Conservation (phyloP, 2,113 vertebrate species). For the Actinemys pallida region DNA sequence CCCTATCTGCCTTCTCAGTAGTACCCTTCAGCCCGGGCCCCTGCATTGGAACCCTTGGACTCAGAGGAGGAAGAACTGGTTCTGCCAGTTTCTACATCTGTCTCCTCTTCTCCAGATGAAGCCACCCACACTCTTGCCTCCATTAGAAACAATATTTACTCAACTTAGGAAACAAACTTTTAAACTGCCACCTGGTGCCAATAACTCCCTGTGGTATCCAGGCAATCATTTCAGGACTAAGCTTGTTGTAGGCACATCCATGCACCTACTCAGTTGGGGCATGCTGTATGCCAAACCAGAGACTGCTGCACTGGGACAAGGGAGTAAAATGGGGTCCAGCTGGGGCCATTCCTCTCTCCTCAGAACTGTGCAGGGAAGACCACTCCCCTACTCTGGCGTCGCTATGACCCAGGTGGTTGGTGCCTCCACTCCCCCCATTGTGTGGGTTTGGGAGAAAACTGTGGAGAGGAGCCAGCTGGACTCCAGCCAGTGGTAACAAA, state of each 20-base stretch:
- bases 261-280: not conserved
- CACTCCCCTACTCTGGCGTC: not conserved
- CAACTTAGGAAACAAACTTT: not conserved
- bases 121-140: too few relatives aligned
- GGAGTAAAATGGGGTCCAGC: not conserved
- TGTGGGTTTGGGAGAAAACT: not conserved
- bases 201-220: accelerated
- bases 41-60: too few relatives aligned
- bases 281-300: not conserved
- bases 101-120: too few relatives aligned
- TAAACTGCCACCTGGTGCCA: not conserved
- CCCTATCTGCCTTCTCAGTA: too few relatives aligned
- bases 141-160: slow-evolving; percentile 29
- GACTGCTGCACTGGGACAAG: not conserved
- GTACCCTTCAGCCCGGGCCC: too few relatives aligned
- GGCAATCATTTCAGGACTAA: accelerated
- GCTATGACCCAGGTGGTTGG: not conserved
- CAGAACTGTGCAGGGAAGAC: not conserved
- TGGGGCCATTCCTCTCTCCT: not conserved
- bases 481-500: too few relatives aligned
- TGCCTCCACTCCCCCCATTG: not conserved
- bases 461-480: not conserved
- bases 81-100: too few relatives aligned
- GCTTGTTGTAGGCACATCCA: not conserved
- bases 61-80: too few relatives aligned